Conservation (phyloP, 2,888 invertebrate genomes). For the Papilio elwesi region DNA sequence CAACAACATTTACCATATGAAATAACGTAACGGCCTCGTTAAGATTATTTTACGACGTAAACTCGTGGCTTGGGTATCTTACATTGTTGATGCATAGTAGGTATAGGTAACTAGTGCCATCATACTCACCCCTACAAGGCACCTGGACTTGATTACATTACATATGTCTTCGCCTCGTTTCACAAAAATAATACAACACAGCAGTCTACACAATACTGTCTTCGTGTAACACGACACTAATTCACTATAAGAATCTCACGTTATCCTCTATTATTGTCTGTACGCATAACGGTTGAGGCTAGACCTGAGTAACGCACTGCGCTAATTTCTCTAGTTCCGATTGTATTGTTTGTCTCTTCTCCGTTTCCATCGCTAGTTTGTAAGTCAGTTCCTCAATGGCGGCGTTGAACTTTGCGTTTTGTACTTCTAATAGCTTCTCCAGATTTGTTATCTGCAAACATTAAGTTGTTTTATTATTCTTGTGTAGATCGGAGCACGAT, state of each 20-base stretch:
- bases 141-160: too few relatives aligned
- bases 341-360: constrained; percentile 86
- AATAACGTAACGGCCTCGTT: too few relatives aligned
- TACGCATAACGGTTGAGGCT: constrained; percentile 50
- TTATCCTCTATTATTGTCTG: background rate
- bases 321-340: constrained; percentile 88
- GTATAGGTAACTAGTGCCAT: too few relatives aligned
- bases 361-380: constrained; percentile 86
- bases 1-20: too few relatives aligned
- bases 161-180: background rate
- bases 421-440: constrained; percentile 84
- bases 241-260: constrained; percentile 30
- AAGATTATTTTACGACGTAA: too few relatives aligned
- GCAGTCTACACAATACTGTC: background rate
- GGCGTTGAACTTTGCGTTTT: constrained; percentile 83
- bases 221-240: constrained; percentile 28
- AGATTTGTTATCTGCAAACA: constrained; percentile 80
- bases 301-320: constrained; percentile 89
- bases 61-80: too few relatives aligned
- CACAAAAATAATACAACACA: background rate
- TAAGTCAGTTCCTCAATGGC: constrained; percentile 86
- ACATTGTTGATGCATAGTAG: too few relatives aligned
- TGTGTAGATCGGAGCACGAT: too few relatives aligned
- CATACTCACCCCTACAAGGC: too few relatives aligned
- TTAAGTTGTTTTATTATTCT: background rate